Evolutionary conservation across 2,888 invertebrate species (phyloP), one percentile per base, ranked within the genome.

Genomic region (Poecilus cupreus): DNA sequence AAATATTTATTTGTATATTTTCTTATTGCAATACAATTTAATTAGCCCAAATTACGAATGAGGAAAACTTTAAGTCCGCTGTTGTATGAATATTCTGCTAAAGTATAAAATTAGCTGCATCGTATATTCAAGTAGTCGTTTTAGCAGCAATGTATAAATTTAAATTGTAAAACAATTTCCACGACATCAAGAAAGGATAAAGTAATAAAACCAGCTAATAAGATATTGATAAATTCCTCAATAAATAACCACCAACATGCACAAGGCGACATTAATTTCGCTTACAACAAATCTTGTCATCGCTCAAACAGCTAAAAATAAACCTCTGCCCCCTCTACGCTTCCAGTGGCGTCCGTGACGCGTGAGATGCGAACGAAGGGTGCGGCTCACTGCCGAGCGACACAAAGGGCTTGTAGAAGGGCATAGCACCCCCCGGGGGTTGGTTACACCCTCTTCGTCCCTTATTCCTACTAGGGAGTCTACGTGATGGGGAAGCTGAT

Each of bases 341-440:
- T 32, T 5, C 32, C 43, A 43, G 43, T 13, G 43, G 43, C 43
- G 43, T 43, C 43, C 43, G 43, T 43, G 43, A 32, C 32, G 32
- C 32, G 32, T 32, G 32, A 32, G 32, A 32, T 32, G 32, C 32
- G 32, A 32, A 32, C 43, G 24, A 60, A 26, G 60, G 60, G 60
- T 60, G 60, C 60, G 22, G 18, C 54, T 32, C 32, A 6, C 32
- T 32, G 32, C 32, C 32, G 32, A 32, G 54, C 22, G 1, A 60
- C 60, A 60, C 60, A 60, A 60, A 60, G 60, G 60, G 60, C 60
- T 60, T 60, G 13, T 43, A 13, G n/a, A n/a, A 60, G 60, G 57
- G 60, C 60, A 60, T 13, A 60, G 60, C 60, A 26, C 22, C 26
- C 60, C n/a, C 60, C 13, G 13, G 43, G 43, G 4, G 2, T 43